These are phyloP conservation scores for Caenorhabditis sp. DNA, from an alignment of 2,888 invertebrate species.

Conservation along the genomic window DNA sequence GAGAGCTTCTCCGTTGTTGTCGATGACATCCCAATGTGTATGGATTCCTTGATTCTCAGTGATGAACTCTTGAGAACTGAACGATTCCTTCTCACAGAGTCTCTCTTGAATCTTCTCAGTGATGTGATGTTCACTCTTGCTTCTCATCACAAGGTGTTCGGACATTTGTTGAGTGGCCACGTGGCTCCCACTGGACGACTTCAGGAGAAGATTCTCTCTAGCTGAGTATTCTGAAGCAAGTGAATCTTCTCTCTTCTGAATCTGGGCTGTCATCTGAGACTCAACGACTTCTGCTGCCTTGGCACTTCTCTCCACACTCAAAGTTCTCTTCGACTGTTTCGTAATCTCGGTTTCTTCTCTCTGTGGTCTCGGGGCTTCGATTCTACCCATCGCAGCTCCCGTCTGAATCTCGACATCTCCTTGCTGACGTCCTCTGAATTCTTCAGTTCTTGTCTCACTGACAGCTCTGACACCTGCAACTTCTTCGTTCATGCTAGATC, in stretches of 20 bases:
- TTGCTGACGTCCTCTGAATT: conserved; percentile 42
- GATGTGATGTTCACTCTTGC: conserved; percentile 62
- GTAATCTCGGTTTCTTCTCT: conserved; percentile 48
- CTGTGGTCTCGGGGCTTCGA: conserved; percentile 61
- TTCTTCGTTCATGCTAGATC: conserved; percentile 41
- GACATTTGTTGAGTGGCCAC: conserved; percentile 42
- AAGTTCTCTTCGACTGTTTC: conserved; percentile 39
- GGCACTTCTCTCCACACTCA: conserved; percentile 56
- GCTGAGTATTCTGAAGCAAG: conserved; percentile 46
- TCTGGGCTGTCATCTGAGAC: conserved; percentile 50
- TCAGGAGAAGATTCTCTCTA: conserved; percentile 27
- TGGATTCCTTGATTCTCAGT: conserved; percentile 62
- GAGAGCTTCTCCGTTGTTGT: conserved; percentile 65
- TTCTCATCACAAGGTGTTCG: conserved; percentile 53
- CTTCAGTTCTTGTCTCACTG: conserved; percentile 49
- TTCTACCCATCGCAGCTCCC: conserved; percentile 57
- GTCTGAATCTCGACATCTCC: conserved; percentile 49
- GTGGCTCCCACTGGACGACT: conserved; percentile 53
- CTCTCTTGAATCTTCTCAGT: conserved; percentile 51
- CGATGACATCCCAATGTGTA: conserved; percentile 70
- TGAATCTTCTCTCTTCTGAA: conserved; percentile 51
- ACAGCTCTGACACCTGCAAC: conserved; percentile 54
- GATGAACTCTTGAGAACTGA: conserved; percentile 67
- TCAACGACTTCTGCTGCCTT: conserved; percentile 44
- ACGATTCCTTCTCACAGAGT: conserved; percentile 36